phyloP scores from a whole-genome alignment of 2,797 vertebrate genomes.

The Loriculus beryllinus region DNA sequence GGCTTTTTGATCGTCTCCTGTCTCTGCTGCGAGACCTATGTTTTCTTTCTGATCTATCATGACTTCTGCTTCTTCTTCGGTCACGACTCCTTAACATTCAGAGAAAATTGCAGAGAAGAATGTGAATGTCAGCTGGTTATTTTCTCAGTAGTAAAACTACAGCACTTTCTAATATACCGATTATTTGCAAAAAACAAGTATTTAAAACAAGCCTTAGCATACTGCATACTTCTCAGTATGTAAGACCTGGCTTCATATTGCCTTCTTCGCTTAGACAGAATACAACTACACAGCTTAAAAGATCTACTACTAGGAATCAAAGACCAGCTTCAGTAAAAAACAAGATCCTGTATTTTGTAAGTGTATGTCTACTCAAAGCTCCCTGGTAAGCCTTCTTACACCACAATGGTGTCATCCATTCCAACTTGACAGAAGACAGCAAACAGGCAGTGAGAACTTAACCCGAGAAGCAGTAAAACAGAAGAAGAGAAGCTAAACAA shows the following conservation, averaged over 20 bases:
- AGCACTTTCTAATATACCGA: background rate
- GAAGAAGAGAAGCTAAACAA: background rate
- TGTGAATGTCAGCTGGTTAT: background rate
- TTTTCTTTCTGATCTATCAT: conserved; percentile 91
- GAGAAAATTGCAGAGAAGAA: background rate
- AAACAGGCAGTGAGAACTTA: background rate
- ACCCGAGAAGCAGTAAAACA: background rate
- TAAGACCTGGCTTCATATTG: background rate
- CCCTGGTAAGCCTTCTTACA: background rate
- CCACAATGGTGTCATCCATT: background rate
- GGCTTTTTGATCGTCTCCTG: conserved; percentile 89
- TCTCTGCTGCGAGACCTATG: conserved; percentile 93
- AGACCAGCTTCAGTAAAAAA: background rate
- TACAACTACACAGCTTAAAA: background rate
- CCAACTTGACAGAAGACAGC: background rate
- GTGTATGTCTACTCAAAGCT: background rate
- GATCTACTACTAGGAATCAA: background rate
- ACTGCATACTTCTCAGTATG: accelerated
- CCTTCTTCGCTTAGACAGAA: background rate
- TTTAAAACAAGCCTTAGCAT: background rate
- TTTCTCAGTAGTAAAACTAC: background rate
- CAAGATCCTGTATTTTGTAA: background rate
- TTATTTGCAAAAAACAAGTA: background rate
- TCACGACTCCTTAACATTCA: conserved; percentile 78
- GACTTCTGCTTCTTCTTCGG: conserved; percentile 85